Evolutionary conservation across 2,113 vertebrate species (phyloP).

Genomic region (Eira barbara): DNA sequence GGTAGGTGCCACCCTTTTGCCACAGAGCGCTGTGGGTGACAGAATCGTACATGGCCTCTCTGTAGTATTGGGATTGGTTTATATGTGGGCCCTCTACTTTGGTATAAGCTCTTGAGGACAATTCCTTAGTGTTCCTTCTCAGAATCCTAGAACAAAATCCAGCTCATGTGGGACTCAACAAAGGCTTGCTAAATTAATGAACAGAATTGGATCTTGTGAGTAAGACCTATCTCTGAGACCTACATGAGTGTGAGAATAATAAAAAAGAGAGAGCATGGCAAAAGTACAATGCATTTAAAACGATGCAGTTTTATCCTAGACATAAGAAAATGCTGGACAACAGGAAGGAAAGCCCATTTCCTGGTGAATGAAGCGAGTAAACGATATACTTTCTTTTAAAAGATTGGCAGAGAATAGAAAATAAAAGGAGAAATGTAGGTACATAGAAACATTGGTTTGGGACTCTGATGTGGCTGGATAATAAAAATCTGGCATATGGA

Average conservation of each 20-base stretch:
- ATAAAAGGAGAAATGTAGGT: background rate
- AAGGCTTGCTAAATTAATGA: background rate
- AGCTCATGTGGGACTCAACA: background rate
- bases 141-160: constrained; percentile 11
- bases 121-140: background rate
- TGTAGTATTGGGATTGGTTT: accelerated
- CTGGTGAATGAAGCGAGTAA: background rate
- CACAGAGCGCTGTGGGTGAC: accelerated
- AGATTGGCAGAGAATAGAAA: background rate
- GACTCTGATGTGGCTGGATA: background rate
- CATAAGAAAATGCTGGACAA: background rate
- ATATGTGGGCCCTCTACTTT: background rate
- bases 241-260: background rate
- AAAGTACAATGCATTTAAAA: background rate
- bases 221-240: background rate
- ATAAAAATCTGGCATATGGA: background rate
- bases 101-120: background rate
- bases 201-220: background rate
- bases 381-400: background rate
- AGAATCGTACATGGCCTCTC: accelerated
- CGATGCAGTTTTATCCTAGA: background rate
- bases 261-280: background rate
- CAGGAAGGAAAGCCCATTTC: background rate
- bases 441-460: background rate
- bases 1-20: background rate